A percentile compares a stretch with the other conserved stretches of the same genome.
Conservation (phyloP, 2,888 invertebrate genomes). For the Stenoptilia bipunctidactyla region DNA sequence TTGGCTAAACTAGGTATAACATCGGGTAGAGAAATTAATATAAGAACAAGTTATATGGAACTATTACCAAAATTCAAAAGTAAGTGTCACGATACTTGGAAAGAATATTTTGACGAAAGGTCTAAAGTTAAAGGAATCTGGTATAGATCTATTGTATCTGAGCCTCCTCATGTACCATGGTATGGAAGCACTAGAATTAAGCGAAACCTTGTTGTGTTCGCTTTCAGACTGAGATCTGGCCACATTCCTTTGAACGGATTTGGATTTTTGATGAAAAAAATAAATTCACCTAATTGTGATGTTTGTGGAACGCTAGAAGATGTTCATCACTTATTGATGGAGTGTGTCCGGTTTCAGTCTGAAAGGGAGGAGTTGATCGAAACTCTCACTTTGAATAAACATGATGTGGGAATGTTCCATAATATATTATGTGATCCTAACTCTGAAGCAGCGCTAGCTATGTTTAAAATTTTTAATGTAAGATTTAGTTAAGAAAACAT, state of each 20-base stretch:
- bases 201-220: too few relatives aligned
- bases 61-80: not conserved
- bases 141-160: too few relatives aligned
- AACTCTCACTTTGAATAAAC: too few relatives aligned
- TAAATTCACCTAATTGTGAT: not conserved
- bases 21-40: constrained; percentile 2
- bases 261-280: not conserved
- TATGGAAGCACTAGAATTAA: too few relatives aligned
- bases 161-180: too few relatives aligned
- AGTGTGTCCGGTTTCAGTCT: not conserved
- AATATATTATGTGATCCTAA: too few relatives aligned
- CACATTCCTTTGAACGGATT: not conserved
- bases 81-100: constrained; percentile 1
- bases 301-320: not conserved
- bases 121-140: constrained; percentile 1
- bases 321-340: not conserved
- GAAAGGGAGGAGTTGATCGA: too few relatives aligned
- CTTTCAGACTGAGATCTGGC: not conserved
- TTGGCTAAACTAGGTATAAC: constrained; percentile 3
- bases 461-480: too few relatives aligned
- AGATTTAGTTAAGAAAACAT: too few relatives aligned
- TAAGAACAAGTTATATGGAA: not conserved
- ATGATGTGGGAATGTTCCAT: too few relatives aligned
- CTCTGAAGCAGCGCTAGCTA: too few relatives aligned
- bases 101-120: constrained; percentile 7